A percentile compares a stretch with the other conserved stretches of the same genome.
These are phyloP conservation scores for Colostygia pectinataria DNA, from an alignment of 2,888 invertebrate genomes.

Conservation along the genomic window DNA sequence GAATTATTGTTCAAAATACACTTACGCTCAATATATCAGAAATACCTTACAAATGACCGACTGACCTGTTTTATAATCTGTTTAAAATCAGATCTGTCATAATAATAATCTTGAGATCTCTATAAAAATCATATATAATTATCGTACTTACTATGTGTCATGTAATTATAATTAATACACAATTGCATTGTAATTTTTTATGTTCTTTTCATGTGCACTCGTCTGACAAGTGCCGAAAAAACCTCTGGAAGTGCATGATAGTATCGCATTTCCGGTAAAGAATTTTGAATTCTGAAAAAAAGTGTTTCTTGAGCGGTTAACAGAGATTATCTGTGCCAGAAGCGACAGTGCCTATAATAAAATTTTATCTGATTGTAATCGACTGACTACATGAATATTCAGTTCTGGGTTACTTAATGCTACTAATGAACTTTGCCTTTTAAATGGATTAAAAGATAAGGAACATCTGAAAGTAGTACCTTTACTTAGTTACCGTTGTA, in stretches of 20 bases:
- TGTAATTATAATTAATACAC: slow-evolving; percentile 48
- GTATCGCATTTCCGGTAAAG: slow-evolving; percentile 76
- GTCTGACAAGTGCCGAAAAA: slow-evolving; percentile 23
- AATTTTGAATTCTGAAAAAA: slow-evolving; percentile 63
- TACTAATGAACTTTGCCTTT: slow-evolving; percentile 25
- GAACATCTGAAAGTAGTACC: slow-evolving; percentile 1
- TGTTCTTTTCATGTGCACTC: slow-evolving; percentile 22
- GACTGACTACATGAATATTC: slow-evolving; percentile 24
- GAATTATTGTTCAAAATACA: too few relatives aligned
- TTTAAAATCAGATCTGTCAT: slow-evolving; percentile 1
- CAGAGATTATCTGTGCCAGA: slow-evolving; percentile 52
- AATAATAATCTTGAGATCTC: slow-evolving; percentile 1
- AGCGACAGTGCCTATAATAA: slow-evolving; percentile 35
- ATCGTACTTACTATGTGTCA: slow-evolving; percentile 36
- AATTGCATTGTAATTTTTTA: slow-evolving; percentile 34
- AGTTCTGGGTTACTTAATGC: slow-evolving; percentile 14
- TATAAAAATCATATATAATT: slow-evolving; percentile 1
- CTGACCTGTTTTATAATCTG: not conserved
- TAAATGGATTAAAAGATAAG: slow-evolving; percentile 21
- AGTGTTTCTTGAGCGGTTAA: slow-evolving; percentile 55
- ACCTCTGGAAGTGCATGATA: slow-evolving; percentile 63
- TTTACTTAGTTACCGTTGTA: too few relatives aligned
- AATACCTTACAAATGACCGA: too few relatives aligned
- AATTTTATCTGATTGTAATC: slow-evolving; percentile 24
- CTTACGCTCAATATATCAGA: too few relatives aligned